These are phyloP conservation scores for Sarcophaga variegata DNA, from an alignment of 2,888 invertebrate species.

Conservation along the genomic window DNA sequence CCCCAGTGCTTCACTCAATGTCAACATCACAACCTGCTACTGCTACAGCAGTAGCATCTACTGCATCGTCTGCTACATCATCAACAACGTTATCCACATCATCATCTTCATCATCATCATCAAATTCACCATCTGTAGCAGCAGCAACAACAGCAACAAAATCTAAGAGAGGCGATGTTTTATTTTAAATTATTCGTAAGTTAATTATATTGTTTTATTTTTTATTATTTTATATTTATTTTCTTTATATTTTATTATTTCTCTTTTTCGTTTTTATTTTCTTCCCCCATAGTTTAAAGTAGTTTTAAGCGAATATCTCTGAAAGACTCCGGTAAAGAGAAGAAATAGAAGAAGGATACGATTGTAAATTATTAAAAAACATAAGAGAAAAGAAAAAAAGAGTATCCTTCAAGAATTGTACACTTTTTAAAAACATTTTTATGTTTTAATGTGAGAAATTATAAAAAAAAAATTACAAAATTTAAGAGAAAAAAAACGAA, in stretches of 20 bases:
- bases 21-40: conserved; percentile 46
- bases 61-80: conserved; percentile 60
- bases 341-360: conserved; percentile 28
- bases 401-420: neutral
- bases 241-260: conserved; percentile 9
- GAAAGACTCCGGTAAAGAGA: conserved; percentile 27
- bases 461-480: neutral
- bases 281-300: conserved; percentile 62
- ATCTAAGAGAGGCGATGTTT: conserved; percentile 79
- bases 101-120: conserved; percentile 18
- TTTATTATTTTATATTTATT: conserved; percentile 18
- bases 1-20: conserved; percentile 61
- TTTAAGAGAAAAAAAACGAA: neutral
- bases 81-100: conserved; percentile 37
- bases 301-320: conserved; percentile 51
- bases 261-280: neutral
- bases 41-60: conserved; percentile 33
- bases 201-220: conserved; percentile 40
- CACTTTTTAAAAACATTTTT: neutral
- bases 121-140: conserved; percentile 50
- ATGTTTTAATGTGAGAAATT: neutral
- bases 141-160: conserved; percentile 68
- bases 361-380: conserved; percentile 10
- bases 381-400: conserved; percentile 2
- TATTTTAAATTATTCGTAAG: conserved; percentile 74